These are phyloP conservation scores for Brachionichthys hirsutus DNA, from an alignment of 2,113 vertebrate species.

Conservation along the genomic window DNA sequence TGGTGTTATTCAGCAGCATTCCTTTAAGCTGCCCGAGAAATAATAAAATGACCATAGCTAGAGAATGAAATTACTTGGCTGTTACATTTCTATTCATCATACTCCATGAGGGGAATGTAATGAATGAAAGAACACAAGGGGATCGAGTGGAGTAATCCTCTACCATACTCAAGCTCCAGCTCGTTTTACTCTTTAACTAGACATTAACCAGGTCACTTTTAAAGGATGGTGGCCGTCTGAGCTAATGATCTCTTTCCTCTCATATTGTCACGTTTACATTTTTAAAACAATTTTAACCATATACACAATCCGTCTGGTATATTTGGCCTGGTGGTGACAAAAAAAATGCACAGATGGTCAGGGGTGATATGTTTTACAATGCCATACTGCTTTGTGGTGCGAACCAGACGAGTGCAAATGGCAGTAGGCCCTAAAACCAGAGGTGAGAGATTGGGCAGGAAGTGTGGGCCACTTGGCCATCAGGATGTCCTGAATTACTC, in stretches of 20 bases:
- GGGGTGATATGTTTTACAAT: constrained; percentile 58
- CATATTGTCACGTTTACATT: constrained; percentile 1
- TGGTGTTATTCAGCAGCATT: constrained; percentile 44
- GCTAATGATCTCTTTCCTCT: constrained; percentile 13
- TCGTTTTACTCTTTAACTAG: constrained; percentile 51
- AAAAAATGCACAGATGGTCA: constrained; percentile 59
- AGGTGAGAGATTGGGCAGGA: constrained; percentile 66
- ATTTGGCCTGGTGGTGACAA: constrained; percentile 39
- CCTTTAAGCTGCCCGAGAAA: constrained; percentile 40
- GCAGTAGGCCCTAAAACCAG: constrained; percentile 46
- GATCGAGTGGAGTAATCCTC: constrained; percentile 50
- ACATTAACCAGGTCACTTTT: constrained; percentile 34
- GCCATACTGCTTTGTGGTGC: constrained; percentile 39
- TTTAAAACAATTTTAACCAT: constrained; percentile 8
- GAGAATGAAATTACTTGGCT: constrained; percentile 57
- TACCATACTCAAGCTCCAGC: constrained; percentile 30
- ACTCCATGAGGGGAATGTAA: constrained; percentile 55
- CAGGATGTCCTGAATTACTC: constrained; percentile 69
- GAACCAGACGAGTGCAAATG: constrained; percentile 32
- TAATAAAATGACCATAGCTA: constrained; percentile 38
- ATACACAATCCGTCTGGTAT: constrained; percentile 28
- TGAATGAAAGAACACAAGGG: constrained; percentile 50
- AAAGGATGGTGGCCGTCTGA: constrained; percentile 4
- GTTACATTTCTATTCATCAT: constrained; percentile 61
- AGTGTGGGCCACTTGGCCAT: constrained; percentile 66